phyloP scores from a whole-genome alignment of 2,113 vertebrate species.

The Pontoporia blainvillei region DNA sequence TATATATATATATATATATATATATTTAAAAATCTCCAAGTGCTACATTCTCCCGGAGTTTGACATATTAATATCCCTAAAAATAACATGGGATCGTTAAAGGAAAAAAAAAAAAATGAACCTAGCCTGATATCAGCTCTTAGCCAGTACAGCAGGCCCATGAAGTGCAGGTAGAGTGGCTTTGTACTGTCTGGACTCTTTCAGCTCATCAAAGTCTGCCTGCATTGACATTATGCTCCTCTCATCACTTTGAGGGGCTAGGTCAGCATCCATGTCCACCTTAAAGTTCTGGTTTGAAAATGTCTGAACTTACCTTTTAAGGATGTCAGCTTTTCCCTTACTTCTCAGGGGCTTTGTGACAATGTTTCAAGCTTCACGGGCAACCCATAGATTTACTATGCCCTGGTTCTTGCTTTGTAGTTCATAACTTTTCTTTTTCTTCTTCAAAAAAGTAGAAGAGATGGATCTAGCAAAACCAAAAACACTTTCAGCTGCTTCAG shows the following conservation, averaged over 20 bases:
- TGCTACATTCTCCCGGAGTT: background rate
- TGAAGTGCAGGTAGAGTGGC: background rate
- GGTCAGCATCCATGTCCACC: background rate
- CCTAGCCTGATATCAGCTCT: background rate
- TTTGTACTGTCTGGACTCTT: background rate
- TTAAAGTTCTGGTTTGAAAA: background rate
- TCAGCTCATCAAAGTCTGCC: background rate
- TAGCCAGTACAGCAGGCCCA: background rate
- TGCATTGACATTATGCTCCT: background rate
- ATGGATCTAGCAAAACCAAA: background rate
- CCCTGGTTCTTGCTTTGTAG: background rate
- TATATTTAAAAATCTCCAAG: background rate
- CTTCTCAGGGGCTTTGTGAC: background rate
- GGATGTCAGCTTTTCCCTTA: background rate
- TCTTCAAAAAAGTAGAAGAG: background rate
- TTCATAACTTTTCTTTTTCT: background rate
- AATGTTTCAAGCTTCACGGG: background rate
- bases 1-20: background rate
- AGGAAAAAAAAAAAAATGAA: background rate
- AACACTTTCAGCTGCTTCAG: background rate
- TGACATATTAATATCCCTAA: background rate
- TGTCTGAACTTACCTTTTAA: background rate
- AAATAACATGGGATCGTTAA: slow-evolving; percentile 10
- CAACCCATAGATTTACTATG: background rate
- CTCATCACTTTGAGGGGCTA: background rate